Evolutionary conservation across 1,140 invertebrate species (phyloP).

Genomic region (Hermetia illucens): DNA sequence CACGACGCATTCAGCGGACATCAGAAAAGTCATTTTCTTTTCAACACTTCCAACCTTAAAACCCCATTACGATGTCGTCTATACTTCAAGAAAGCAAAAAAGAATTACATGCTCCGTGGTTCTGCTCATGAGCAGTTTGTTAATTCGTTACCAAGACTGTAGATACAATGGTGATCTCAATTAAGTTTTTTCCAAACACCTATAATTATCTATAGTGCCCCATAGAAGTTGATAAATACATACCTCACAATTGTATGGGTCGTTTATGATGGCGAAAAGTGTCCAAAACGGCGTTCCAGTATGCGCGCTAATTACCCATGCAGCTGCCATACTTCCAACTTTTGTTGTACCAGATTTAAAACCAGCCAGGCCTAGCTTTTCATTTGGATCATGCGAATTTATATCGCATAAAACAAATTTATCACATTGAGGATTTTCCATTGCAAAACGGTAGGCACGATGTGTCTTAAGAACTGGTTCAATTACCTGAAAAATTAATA

Average conservation of each 20-base stretch:
- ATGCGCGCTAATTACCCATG: conserved; percentile 35
- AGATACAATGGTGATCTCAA: no score
- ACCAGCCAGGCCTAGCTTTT: conserved; percentile 33
- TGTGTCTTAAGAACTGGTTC: conserved; percentile 60
- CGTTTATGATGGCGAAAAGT: conserved; percentile 36
- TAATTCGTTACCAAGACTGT: no score
- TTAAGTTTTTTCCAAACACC: no score
- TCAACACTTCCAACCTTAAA: no score
- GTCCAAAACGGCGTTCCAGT: conserved; percentile 41
- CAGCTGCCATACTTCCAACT: conserved; percentile 48
- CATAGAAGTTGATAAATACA: conserved; percentile 12
- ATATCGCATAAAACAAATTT: conserved; percentile 61
- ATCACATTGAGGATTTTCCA: conserved; percentile 52
- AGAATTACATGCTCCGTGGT: not conserved
- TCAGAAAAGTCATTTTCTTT: no score
- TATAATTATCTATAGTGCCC: not conserved
- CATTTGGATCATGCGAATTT: conserved; percentile 42
- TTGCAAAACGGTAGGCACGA: conserved; percentile 56
- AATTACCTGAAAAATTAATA: conserved; percentile 36
- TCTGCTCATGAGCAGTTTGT: not conserved
- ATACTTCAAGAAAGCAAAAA: no score
- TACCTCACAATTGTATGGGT: conserved; percentile 38
- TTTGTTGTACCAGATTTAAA: conserved; percentile 52
- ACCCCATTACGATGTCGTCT: no score
- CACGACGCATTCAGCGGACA: no score